phyloP scores from a whole-genome alignment of 2,113 vertebrate species.

The Seriola aureovittata region DNA sequence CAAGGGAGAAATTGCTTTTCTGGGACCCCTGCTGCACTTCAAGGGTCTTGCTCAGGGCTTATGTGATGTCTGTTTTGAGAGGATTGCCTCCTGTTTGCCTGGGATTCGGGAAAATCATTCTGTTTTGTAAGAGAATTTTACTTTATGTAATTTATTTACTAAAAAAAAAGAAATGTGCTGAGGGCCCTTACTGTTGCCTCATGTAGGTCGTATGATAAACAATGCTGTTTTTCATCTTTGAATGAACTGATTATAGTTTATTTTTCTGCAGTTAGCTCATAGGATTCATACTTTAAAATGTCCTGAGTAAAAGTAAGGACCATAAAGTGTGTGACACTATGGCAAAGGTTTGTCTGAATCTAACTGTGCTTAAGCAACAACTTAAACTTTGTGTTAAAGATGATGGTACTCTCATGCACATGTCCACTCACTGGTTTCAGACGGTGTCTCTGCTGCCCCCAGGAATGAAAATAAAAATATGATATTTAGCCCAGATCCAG shows the following conservation, averaged over 20 bases:
- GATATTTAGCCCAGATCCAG: too few relatives aligned
- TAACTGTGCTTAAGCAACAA: neutral
- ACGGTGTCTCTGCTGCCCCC: neutral
- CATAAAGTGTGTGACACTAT: neutral
- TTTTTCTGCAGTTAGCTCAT: neutral
- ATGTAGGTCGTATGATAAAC: constrained; percentile 31
- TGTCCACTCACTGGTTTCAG: neutral
- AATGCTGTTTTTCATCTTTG: neutral
- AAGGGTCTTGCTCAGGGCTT: constrained; percentile 57
- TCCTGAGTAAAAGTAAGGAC: neutral
- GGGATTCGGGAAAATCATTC: neutral
- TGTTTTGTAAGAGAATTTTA: neutral
- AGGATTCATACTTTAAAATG: neutral
- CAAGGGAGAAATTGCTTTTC: constrained; percentile 64
- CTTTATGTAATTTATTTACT: constrained; percentile 15
- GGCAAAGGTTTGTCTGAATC: neutral
- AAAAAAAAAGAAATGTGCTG: constrained; percentile 1
- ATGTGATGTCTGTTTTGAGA: constrained; percentile 65
- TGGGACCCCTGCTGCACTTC: constrained; percentile 60
- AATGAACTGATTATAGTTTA: neutral
- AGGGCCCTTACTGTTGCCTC: neutral
- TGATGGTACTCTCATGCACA: constrained; percentile 6
- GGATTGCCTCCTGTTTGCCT: constrained; percentile 28
- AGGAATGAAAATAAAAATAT: neutral
- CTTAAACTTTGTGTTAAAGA: neutral